A percentile compares a stretch with the other conserved stretches of the same genome.
Conservation (phyloP, 1,140 invertebrate species). For the Dolichoris vasculosae region DNA sequence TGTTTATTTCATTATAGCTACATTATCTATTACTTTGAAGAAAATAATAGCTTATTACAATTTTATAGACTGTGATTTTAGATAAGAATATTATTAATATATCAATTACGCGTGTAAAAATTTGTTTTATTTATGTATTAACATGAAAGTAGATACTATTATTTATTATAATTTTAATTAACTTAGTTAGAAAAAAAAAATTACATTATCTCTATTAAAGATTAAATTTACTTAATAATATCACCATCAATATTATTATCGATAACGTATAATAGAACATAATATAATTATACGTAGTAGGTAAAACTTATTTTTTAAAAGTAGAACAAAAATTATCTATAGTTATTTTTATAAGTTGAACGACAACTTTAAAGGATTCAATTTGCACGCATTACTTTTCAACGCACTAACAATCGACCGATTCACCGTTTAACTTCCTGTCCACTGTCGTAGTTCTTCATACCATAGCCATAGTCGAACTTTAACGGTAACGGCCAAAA, state of each 20-base stretch:
- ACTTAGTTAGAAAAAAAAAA: not conserved
- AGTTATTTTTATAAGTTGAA: constrained; percentile 2
- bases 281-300: not conserved
- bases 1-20: not conserved
- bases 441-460: not conserved
- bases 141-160: not conserved
- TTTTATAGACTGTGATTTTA: not conserved
- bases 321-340: not conserved
- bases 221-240: not conserved
- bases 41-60: not conserved
- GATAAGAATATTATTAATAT: not conserved
- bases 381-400: constrained; percentile 19
- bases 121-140: not conserved
- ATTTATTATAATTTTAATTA: not conserved
- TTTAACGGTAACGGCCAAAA: constrained; percentile 10
- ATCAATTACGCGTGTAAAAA: not conserved
- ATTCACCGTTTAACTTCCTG: constrained; percentile 30
- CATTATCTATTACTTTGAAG: not conserved
- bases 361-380: not conserved
- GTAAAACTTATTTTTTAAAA: not conserved
- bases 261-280: too few species aligned
- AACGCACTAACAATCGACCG: not conserved
- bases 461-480: not conserved
- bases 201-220: not conserved
- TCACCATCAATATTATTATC: not conserved